Evolutionary conservation across 2,888 invertebrate genomes (phyloP).

Genomic region (Thymelicus acteon): DNA sequence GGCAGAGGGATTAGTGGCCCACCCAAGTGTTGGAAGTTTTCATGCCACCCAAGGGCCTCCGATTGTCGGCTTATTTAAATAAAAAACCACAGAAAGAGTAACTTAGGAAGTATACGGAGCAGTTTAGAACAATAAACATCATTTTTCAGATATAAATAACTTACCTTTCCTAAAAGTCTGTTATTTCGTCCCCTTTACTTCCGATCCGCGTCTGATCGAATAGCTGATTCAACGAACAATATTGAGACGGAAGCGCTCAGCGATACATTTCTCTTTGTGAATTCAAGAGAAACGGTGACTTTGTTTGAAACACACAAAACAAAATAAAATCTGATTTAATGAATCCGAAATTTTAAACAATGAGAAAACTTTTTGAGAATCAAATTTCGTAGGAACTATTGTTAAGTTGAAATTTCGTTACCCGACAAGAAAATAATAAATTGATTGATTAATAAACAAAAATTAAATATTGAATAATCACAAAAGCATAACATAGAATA

Average conservation of each 20-base stretch:
- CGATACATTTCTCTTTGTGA: constrained; percentile 29
- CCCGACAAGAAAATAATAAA: too few relatives aligned
- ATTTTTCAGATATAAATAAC: constrained; percentile 30
- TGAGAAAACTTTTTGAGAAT: neutral
- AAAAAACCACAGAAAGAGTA: too few relatives aligned
- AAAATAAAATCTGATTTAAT: constrained; percentile 19
- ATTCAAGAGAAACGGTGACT: constrained; percentile 27
- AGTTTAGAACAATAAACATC: neutral
- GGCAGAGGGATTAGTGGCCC: too few relatives aligned
- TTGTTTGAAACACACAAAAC: constrained; percentile 8
- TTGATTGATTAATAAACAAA: too few relatives aligned
- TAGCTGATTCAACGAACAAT: constrained; percentile 37
- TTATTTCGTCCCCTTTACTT: constrained; percentile 28
- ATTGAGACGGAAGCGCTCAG: constrained; percentile 31
- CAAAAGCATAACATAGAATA: too few relatives aligned
- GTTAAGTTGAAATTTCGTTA: too few relatives aligned
- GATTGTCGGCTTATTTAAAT: too few relatives aligned
- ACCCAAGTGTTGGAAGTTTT: too few relatives aligned
- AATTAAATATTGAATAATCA: too few relatives aligned
- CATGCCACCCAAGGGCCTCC: too few relatives aligned
- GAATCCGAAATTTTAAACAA: constrained; percentile 12
- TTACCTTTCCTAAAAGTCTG: constrained; percentile 28
- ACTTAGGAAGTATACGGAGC: too few relatives aligned
- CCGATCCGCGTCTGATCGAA: constrained; percentile 32
- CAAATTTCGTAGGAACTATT: neutral